Base-by-base conservation (phyloP, 2,113 vertebrate genomes). In the Salvelinus sp. region DNA sequence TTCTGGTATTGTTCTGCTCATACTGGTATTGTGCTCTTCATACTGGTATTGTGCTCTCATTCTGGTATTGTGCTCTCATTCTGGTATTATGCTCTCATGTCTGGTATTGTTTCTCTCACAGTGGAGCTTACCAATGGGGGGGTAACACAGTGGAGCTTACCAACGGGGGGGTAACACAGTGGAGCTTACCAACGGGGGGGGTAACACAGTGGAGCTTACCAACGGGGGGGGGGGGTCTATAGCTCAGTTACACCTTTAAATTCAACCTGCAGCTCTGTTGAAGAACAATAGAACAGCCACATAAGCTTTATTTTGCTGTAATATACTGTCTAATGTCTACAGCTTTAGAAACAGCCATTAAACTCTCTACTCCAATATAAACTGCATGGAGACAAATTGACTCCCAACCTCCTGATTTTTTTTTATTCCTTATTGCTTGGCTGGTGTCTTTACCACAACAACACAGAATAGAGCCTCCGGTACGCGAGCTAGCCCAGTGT, bases 221-320 rank as follows among this genome's bases (percentile, higher is more conserved):
- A 65, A 65, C 13, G 18, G 54, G 16, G 50, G 57, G 13, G 23
- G 16, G 50, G 58, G 22, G 58, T 4, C n/a, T 10, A 44, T 10
- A 44, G 38, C 5, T 62, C n/a, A 6, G 58, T 14, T 54, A 18
- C 48, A 14, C 48, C 48, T 79, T 76, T 72, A 86, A 85, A 89
- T 81, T 70, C 22, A 68, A 77, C 78, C 74, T 73, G 76, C 68
- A 76, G 77, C 82, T 28, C 54, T 64, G 69, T 81, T 76, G 74
- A 81, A 82, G 58, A 80, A 72, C 72, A 75, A 72, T 14, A 60
- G 71, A 74, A 65, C 58, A 27, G 48, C 28, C 38, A 74, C 1
- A 63, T 22, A 23, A n/a, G n/a, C 58, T n/a, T 62, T 2, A n/a
- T 22, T 1, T 60, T 20, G 6, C 20, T 60, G 22, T 62, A 62